Conservation (phyloP, 2,888 invertebrate genomes). For the Peribatodes rhomboidaria region DNA sequence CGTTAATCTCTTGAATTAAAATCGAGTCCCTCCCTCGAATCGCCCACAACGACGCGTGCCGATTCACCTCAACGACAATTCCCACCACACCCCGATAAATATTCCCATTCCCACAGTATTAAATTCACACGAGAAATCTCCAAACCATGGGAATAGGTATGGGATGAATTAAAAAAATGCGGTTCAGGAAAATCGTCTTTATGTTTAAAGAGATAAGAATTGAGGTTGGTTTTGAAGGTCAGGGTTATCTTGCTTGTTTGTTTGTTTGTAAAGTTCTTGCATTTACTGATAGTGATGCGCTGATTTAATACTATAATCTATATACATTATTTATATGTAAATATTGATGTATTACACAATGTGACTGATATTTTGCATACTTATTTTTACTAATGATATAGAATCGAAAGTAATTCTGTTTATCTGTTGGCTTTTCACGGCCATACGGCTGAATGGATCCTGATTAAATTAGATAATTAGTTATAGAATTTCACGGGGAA, state of each 20-base stretch:
- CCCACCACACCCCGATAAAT: constrained; percentile 14
- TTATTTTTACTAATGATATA: too few species aligned
- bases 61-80: constrained; percentile 12
- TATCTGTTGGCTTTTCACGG: too few species aligned
- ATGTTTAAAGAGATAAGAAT: not conserved
- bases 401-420: too few species aligned
- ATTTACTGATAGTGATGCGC: not conserved
- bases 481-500: too few species aligned
- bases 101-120: constrained; percentile 42
- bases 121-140: constrained; percentile 52
- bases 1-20: too few species aligned
- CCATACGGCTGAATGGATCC: too few species aligned
- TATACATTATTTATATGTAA: too few species aligned
- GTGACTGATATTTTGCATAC: too few species aligned
- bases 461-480: too few species aligned
- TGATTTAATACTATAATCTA: not conserved
- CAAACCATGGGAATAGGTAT: constrained; percentile 53
- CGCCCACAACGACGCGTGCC: constrained; percentile 19
- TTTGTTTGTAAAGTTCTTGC: not conserved
- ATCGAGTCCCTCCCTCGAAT: not conserved
- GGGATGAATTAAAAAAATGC: not conserved
- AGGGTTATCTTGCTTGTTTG: not conserved
- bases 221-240: constrained; percentile 1
- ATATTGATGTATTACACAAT: too few species aligned
- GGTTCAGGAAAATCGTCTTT: not conserved